Conservation (phyloP, 2,113 vertebrate genomes). For the Podarcis muralis region DNA sequence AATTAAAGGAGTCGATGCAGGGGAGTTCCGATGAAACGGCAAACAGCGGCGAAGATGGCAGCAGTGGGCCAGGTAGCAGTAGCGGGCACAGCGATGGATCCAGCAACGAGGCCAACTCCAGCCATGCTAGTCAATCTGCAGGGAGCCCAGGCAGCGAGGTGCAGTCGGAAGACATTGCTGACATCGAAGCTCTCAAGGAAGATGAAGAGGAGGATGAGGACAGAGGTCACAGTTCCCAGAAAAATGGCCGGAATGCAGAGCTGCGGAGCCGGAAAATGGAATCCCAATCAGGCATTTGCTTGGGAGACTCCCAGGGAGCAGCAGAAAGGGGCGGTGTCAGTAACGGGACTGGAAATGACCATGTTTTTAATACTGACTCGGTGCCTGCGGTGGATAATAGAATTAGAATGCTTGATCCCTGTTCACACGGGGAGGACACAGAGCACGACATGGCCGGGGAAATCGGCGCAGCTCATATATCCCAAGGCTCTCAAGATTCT, state of each 20-base stretch:
- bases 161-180: constrained; percentile 96
- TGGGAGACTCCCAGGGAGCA: constrained; percentile 81
- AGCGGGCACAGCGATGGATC: constrained; percentile 95
- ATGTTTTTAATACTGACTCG: constrained; percentile 83
- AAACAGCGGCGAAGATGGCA: constrained; percentile 98
- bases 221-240: constrained; percentile 79
- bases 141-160: constrained; percentile 96
- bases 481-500: constrained; percentile 88
- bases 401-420: constrained; percentile 89
- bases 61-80: constrained; percentile 95
- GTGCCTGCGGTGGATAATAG: constrained; percentile 81
- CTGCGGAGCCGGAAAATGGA: constrained; percentile 90
- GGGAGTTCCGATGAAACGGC: constrained; percentile 98
- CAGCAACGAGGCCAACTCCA: constrained; percentile 96
- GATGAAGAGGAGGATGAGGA: constrained; percentile 92
- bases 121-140: constrained; percentile 93
- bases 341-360: constrained; percentile 78
- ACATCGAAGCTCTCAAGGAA: constrained; percentile 96
- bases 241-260: constrained; percentile 81
- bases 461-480: constrained; percentile 84
- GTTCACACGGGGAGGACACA: constrained; percentile 80
- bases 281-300: constrained; percentile 79
- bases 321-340: constrained; percentile 75
- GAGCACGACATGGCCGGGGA: constrained; percentile 84
- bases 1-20: constrained; percentile 93